These are phyloP conservation scores for Lepidonotus clava DNA, from an alignment of 2,888 invertebrate species.

Conservation along the genomic window DNA sequence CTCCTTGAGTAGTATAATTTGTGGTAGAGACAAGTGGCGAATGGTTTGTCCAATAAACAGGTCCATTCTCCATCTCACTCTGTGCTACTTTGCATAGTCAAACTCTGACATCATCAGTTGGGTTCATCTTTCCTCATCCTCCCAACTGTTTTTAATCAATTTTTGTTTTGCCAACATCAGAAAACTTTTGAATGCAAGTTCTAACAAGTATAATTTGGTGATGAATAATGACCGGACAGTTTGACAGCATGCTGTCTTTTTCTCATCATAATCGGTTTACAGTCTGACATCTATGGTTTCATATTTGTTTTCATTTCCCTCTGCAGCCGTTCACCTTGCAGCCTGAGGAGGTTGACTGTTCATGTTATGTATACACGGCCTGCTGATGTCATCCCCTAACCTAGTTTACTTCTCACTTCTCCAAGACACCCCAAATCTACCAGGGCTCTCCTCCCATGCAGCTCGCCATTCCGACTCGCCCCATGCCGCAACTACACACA, in stretches of 20 bases:
- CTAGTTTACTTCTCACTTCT: not conserved
- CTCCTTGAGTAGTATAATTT: not conserved
- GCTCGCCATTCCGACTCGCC: not conserved
- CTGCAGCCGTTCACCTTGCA: not conserved
- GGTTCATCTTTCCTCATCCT: not conserved
- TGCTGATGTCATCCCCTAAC: slow-evolving; percentile 43
- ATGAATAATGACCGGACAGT: no score
- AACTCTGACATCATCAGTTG: not conserved
- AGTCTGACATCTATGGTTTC: no score
- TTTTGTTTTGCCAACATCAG: no score
- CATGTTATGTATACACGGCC: not conserved
- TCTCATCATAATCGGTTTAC: no score
- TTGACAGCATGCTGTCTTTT: no score
- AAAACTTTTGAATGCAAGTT: no score
- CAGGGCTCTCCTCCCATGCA: no score
- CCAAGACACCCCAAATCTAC: slow-evolving; percentile 12
- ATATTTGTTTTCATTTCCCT: not conserved
- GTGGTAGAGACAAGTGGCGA: not conserved
- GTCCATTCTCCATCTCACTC: not conserved
- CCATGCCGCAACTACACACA: not conserved
- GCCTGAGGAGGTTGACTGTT: not conserved
- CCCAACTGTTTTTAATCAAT: no score
- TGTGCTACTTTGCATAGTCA: not conserved
- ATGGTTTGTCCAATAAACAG: not conserved
- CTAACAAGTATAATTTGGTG: no score